phyloP scores from a whole-genome alignment of 1,140 invertebrate genomes.

The Drosophila triauraria region DNA sequence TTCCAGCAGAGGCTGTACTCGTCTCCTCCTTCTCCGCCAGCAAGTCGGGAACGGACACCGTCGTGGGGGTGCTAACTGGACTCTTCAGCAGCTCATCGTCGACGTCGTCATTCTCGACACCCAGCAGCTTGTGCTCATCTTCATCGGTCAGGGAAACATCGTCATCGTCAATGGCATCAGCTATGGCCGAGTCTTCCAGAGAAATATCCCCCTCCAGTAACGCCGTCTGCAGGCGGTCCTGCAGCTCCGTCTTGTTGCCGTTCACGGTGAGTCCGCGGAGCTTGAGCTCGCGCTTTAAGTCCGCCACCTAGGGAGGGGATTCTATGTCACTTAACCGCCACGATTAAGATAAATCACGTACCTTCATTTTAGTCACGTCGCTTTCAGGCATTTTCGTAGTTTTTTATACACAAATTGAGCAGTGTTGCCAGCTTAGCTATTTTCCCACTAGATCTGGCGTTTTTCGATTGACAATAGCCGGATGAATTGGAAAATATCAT shows the following conservation, averaged over 20 bases:
- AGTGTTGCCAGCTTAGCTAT: background rate
- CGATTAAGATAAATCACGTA: conserved; percentile 14
- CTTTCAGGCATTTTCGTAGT: conserved; percentile 75
- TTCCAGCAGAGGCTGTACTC: background rate
- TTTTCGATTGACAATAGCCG: no score
- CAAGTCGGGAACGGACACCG: conserved; percentile 42
- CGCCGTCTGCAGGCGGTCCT: conserved; percentile 90
- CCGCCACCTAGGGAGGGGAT: conserved; percentile 86
- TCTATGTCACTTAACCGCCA: conserved; percentile 25
- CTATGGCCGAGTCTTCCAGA: conserved; percentile 86
- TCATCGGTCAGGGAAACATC: conserved; percentile 76
- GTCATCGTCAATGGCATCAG: conserved; percentile 83
- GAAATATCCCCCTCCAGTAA: conserved; percentile 86
- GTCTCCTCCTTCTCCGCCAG: conserved; percentile 21
- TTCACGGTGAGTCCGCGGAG: conserved; percentile 89
- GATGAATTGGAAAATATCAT: no score
- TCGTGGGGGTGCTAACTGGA: conserved; percentile 65
- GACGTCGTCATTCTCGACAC: conserved; percentile 70
- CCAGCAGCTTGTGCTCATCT: conserved; percentile 70
- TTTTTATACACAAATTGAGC: conserved; percentile 21
- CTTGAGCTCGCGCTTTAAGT: conserved; percentile 93
- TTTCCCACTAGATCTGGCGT: no score
- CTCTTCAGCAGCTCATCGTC: conserved; percentile 76
- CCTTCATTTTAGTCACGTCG: conserved; percentile 84
- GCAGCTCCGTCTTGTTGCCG: conserved; percentile 93